Evolutionary conservation across 2,797 vertebrate species (phyloP).

Genomic region (Cirrhinus mrigala): DNA sequence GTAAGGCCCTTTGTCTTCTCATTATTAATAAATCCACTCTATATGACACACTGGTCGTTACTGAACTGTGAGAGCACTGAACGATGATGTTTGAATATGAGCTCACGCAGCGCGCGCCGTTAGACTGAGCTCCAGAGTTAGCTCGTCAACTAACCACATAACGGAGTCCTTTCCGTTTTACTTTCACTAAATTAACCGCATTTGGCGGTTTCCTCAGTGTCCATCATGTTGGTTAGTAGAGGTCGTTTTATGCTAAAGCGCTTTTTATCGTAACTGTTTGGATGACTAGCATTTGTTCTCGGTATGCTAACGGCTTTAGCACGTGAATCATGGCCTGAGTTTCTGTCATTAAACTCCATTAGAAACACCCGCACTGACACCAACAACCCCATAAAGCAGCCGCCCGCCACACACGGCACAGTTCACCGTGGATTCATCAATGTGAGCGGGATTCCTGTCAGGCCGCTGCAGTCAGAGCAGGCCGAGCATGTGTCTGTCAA

Average conservation of each 20-base stretch:
- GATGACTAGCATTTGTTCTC: neutral
- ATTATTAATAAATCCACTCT: no score
- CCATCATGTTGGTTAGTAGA: neutral
- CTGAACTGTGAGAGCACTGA: neutral
- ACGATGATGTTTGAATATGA: neutral
- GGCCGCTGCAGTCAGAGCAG: neutral
- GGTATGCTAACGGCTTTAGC: slow-evolving; percentile 40
- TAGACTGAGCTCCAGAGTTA: slow-evolving; percentile 7
- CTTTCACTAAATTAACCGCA: neutral
- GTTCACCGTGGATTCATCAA: neutral
- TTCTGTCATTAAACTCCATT: neutral
- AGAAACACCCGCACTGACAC: neutral
- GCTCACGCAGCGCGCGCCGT: neutral
- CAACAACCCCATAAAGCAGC: neutral
- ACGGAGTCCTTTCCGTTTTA: neutral
- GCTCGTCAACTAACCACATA: neutral
- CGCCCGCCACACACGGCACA: neutral
- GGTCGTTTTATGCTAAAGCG: neutral
- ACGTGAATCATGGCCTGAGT: slow-evolving; percentile 4
- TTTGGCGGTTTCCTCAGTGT: neutral
- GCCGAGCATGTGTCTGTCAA: neutral
- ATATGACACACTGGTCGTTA: neutral
- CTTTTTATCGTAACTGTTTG: no score
- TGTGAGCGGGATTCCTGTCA: neutral
- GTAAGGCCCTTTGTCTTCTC: neutral